Percentiles rank a stretch among this genome's conserved stretches.
Evolutionary conservation across 2,888 invertebrate genomes (phyloP).

Genomic region (Drosophila nigritarsus): DNA sequence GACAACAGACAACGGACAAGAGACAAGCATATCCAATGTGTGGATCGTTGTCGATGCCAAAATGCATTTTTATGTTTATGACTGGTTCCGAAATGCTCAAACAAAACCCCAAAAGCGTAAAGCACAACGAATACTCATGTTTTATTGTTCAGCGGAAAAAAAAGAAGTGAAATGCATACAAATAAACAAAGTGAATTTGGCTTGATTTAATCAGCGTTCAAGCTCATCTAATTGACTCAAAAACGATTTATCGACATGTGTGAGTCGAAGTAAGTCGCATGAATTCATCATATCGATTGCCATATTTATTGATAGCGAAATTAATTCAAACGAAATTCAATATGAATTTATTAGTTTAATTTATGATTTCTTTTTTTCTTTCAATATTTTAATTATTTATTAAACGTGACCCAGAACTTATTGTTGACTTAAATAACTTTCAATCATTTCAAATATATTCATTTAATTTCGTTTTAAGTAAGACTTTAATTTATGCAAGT

Average conservation of each 20-base stretch:
- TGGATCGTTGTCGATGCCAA: constrained; percentile 44
- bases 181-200: constrained; percentile 5
- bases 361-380: not conserved
- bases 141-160: constrained; percentile 18
- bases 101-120: constrained; percentile 13
- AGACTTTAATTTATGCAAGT: not conserved
- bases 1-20: constrained; percentile 12
- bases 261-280: not conserved
- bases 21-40: constrained; percentile 54
- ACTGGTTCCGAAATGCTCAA: constrained; percentile 29
- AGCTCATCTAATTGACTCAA: not conserved
- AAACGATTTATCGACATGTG: not conserved
- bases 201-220: constrained; percentile 26
- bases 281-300: not conserved
- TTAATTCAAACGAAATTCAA: not conserved
- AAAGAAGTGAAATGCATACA: constrained; percentile 2
- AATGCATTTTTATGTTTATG: constrained; percentile 47
- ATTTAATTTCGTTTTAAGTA: not conserved
- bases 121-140: constrained; percentile 26
- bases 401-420: no score
- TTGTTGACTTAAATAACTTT: not conserved
- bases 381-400: not conserved
- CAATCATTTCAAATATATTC: not conserved
- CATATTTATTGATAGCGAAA: not conserved
- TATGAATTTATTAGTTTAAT: no score